phyloP scores from a whole-genome alignment of 2,113 vertebrate species.

The Perccottus glenii region DNA sequence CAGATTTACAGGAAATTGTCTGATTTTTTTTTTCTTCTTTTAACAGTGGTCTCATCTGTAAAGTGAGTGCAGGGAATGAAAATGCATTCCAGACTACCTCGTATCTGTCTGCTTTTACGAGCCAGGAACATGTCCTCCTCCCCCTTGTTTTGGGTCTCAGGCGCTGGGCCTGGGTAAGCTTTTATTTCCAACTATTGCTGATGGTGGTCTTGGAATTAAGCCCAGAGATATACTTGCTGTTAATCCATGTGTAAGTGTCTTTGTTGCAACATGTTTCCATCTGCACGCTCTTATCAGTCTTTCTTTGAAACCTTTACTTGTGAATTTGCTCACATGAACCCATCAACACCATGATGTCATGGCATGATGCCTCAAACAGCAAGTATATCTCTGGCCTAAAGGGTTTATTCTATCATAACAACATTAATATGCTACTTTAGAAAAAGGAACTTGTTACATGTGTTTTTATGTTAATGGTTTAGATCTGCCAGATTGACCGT shows the following conservation, averaged over 20 bases:
- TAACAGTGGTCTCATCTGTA: conserved; percentile 88
- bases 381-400: background rate
- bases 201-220: background rate
- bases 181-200: too few relatives aligned
- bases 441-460: background rate
- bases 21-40: conserved; percentile 22
- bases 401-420: background rate
- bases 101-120: conserved; percentile 83
- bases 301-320: background rate
- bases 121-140: conserved; percentile 77
- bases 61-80: conserved; percentile 95
- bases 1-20: background rate
- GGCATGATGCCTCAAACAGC: too few relatives aligned
- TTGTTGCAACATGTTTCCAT: too few relatives aligned
- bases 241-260: background rate
- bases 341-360: too few relatives aligned
- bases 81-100: conserved; percentile 88
- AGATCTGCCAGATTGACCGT: conserved; percentile 88
- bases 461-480: background rate
- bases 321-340: too few relatives aligned
- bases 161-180: conserved; percentile 88
- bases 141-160: conserved; percentile 87
- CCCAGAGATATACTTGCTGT: too few relatives aligned
- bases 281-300: too few relatives aligned
- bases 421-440: background rate